These are phyloP conservation scores for Clupea harengus DNA, from an alignment of 2,113 vertebrate genomes.

Conservation along the genomic window DNA sequence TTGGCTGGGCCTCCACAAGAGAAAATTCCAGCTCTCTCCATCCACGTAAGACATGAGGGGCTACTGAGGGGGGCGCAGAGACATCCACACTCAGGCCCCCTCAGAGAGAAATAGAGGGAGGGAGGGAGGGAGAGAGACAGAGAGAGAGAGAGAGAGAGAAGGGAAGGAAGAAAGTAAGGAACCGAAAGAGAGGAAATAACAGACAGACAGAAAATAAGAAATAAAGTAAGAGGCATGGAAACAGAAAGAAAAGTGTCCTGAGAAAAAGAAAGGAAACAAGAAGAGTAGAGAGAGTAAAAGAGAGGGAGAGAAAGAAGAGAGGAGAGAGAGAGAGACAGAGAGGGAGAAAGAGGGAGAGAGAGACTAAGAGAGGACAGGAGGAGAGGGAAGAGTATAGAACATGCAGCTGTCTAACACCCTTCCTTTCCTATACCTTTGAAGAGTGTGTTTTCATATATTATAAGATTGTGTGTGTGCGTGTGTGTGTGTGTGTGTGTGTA, in stretches of 20 bases:
- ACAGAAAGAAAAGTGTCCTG: not conserved
- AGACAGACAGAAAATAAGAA: not conserved
- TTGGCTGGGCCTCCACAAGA: conserved; percentile 65
- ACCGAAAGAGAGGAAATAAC: not conserved
- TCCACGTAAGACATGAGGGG: conserved; percentile 58
- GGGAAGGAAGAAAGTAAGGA: not conserved
- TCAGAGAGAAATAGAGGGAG: not conserved
- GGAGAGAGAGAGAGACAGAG: not conserved
- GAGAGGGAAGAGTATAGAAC: not conserved
- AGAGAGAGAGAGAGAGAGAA: not conserved
- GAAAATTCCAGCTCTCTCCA: conserved; percentile 74
- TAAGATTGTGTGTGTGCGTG: not conserved
- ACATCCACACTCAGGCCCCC: not conserved
- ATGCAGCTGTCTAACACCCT: not conserved
- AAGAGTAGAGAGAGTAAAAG: not conserved
- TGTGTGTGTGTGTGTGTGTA: not conserved
- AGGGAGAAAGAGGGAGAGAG: not conserved
- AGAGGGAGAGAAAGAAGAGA: not conserved
- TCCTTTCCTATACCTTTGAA: not conserved
- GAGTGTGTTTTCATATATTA: not conserved
- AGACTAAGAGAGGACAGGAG: not conserved
- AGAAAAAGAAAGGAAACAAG: not conserved
- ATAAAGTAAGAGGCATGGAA: not conserved
- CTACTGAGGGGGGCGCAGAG: conserved; percentile 64
- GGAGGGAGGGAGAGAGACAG: conserved; percentile 11